Evolutionary conservation across 2,797 vertebrate species (phyloP), one percentile per base, ranked within the genome.

Genomic region (Pteronotus mesoamericanus): DNA sequence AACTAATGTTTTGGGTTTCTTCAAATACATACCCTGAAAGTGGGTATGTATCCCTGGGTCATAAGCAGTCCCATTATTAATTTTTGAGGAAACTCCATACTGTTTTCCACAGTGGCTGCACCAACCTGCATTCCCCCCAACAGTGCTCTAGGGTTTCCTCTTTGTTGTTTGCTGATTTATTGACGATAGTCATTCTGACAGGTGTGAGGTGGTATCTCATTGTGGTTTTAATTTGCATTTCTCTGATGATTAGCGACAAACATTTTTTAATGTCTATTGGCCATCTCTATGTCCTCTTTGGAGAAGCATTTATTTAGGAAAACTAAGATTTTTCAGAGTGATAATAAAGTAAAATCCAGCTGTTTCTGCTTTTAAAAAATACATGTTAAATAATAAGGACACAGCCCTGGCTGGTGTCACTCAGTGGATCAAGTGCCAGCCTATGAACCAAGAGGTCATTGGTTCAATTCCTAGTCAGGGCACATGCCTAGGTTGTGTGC

Each of bases 341-440:
- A 83, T 89, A 89, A 83, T 89, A 74, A 66, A 55, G 74, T 46
- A 78, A 89, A 89, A 83, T 61, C 48, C 53, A 87, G 86, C 53
- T 79, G 14, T n/a, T 71, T 72, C 66, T 48, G 42, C 53, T 79
- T 71, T 82, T 12, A 66, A 83, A 46, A 88, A 29, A 82, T 2
- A 82, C 21, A 51, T 12, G 61, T 87, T 32, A 91, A 86, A 72
- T 86, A 91, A 51, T 53, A 68, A 71, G n/a, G n/a, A n/a, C n/a
- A n/a, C n/a, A n/a, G n/a, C n/a, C n/a, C n/a, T n/a, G n/a, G n/a
- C n/a, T n/a, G n/a, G n/a, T n/a, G n/a, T n/a, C n/a, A n/a, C n/a
- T n/a, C n/a, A n/a, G n/a, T n/a, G n/a, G n/a, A n/a, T n/a, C n/a
- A n/a, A n/a, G n/a, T n/a, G n/a, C n/a, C n/a, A n/a, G n/a, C n/a